Conservation (phyloP, 2,113 vertebrate species). For the Grallaria varia region DNA sequence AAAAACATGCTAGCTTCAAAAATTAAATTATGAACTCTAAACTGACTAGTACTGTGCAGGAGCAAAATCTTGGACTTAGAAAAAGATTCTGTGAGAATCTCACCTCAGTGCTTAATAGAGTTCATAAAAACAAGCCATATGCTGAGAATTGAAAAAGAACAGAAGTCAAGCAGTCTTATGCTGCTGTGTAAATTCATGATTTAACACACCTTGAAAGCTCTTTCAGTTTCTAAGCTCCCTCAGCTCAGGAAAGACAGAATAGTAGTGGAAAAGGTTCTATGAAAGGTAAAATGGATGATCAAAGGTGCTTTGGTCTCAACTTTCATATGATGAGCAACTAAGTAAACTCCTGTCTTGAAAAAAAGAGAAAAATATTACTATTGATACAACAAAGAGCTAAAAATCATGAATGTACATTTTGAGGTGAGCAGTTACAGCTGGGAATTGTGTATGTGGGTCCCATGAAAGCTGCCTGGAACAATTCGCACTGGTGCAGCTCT, state of each 20-base stretch:
- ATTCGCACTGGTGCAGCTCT: background rate
- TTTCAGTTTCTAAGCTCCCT: background rate
- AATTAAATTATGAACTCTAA: background rate
- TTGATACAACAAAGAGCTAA: background rate
- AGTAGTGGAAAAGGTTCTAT: background rate
- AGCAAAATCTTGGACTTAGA: background rate
- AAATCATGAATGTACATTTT: background rate
- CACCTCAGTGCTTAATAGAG: background rate
- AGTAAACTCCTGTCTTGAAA: background rate
- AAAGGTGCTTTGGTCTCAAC: background rate
- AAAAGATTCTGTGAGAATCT: background rate
- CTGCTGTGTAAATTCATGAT: background rate
- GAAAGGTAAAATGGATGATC: background rate
- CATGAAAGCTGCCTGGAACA: background rate
- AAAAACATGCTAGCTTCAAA: background rate
- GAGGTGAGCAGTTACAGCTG: background rate
- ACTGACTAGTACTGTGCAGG: background rate
- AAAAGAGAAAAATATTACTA: fast-evolving
- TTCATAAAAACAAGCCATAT: background rate
- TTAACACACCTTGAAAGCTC: background rate
- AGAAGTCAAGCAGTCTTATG: background rate
- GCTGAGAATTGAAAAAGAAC: background rate
- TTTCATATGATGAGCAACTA: background rate
- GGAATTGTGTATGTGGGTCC: background rate
- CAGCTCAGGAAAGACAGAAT: background rate